Evolutionary conservation across 1,140 invertebrate genomes (phyloP).

Genomic region (Pissodes strobi): DNA sequence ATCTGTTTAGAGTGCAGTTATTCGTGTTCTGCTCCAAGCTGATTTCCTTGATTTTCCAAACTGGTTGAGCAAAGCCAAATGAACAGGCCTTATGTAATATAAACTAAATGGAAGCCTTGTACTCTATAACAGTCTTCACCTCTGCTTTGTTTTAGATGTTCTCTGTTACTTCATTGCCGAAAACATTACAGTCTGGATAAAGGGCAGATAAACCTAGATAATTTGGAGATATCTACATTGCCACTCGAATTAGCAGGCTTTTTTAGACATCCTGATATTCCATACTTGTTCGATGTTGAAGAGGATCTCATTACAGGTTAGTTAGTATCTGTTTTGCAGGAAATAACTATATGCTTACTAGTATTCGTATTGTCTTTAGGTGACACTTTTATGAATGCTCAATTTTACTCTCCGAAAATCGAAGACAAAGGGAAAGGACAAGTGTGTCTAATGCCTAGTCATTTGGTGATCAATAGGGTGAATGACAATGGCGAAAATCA

Average conservation of each 20-base stretch:
- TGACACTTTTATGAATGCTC: constrained; percentile 38
- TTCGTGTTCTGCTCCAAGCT: too few species aligned
- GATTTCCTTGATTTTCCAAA: too few species aligned
- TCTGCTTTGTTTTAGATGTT: constrained; percentile 42
- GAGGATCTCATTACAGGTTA: constrained; percentile 39
- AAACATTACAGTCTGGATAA: constrained; percentile 40
- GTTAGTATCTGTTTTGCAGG: too few species aligned
- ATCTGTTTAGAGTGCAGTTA: too few species aligned
- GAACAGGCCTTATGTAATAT: too few species aligned
- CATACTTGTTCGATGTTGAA: constrained; percentile 41
- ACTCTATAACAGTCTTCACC: too few species aligned
- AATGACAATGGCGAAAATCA: constrained; percentile 10
- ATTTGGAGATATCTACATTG: constrained; percentile 41
- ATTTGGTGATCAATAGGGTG: constrained; percentile 39
- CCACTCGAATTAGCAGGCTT: constrained; percentile 45
- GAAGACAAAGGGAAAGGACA: constrained; percentile 41
- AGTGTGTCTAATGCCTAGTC: constrained; percentile 37
- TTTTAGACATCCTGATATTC: constrained; percentile 38
- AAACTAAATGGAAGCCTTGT: too few species aligned
- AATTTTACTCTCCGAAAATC: constrained; percentile 43
- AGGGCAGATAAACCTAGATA: constrained; percentile 44
- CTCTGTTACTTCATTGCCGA: constrained; percentile 47
- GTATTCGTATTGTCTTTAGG: too few species aligned
- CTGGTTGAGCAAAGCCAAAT: too few species aligned
- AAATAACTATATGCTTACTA: too few species aligned